Evolutionary conservation across 2,797 vertebrate genomes (phyloP).

Genomic region (Gallinago nigripennis): DNA sequence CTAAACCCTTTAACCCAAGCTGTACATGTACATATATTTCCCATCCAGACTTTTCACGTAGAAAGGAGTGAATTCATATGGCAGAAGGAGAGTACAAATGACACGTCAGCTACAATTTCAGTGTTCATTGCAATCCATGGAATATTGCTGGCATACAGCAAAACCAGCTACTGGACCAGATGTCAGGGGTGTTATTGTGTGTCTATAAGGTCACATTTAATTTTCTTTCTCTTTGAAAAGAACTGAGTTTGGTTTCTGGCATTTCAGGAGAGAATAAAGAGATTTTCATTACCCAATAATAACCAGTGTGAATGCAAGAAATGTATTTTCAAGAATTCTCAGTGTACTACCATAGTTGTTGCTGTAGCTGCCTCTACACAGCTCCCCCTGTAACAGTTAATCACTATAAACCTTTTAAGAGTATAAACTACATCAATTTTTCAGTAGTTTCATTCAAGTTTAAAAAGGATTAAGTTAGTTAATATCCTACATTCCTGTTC

Average conservation of each 20-base stretch:
- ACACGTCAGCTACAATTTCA: background rate
- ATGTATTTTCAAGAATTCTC: background rate
- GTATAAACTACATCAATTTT: background rate
- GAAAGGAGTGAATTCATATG: background rate
- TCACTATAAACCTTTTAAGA: background rate
- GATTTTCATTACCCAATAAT: background rate
- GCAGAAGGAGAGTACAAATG: slow-evolving; percentile 14
- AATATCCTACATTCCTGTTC: background rate
- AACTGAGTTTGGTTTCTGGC: background rate
- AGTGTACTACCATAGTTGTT: background rate
- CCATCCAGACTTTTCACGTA: background rate
- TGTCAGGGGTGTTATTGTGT: background rate
- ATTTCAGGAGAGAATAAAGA: background rate
- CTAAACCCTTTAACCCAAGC: background rate
- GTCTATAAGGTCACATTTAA: background rate
- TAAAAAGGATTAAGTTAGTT: background rate
- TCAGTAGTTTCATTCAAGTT: background rate
- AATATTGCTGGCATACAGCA: background rate
- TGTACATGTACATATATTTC: background rate
- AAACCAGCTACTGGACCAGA: background rate
- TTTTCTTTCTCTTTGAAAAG: background rate
- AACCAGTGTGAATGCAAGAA: background rate
- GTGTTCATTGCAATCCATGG: background rate
- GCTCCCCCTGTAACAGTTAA: background rate
- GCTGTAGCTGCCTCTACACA: background rate